Conservation (phyloP, 2,113 vertebrate genomes). For the Gallinago undulata region DNA sequence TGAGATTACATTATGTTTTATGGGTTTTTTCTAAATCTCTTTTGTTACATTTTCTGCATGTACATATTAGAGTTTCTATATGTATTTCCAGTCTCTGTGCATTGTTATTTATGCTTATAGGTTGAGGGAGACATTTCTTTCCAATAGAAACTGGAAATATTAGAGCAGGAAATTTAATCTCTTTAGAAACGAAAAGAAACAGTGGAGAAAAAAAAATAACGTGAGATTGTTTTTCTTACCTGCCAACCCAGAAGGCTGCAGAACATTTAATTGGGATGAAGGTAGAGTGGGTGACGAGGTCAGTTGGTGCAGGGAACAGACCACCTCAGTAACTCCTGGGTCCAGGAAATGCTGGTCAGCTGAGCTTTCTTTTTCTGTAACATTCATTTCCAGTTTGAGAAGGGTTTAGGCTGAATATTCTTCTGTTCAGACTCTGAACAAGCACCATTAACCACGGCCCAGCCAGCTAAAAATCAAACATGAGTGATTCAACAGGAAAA, state of each 20-base stretch:
- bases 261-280: not conserved
- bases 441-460: not conserved
- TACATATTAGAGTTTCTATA: not conserved
- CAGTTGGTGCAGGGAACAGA: not conserved
- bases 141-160: not conserved
- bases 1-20: not conserved
- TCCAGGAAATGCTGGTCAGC: not conserved
- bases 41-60: not conserved
- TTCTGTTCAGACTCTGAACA: no score
- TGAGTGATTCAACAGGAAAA: not conserved
- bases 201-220: not conserved
- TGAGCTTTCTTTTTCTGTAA: not conserved
- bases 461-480: not conserved
- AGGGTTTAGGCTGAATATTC: not conserved
- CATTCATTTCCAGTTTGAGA: not conserved
- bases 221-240: not conserved
- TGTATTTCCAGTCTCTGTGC: not conserved
- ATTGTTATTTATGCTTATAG: not conserved
- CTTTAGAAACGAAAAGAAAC: not conserved
- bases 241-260: not conserved
- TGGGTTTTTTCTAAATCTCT: not conserved
- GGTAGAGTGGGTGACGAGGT: not conserved
- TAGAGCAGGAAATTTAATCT: not conserved
- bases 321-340: no score
- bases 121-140: not conserved